Evolutionary conservation across 2,113 vertebrate species (phyloP).

Genomic region (Casuarius casuarius): DNA sequence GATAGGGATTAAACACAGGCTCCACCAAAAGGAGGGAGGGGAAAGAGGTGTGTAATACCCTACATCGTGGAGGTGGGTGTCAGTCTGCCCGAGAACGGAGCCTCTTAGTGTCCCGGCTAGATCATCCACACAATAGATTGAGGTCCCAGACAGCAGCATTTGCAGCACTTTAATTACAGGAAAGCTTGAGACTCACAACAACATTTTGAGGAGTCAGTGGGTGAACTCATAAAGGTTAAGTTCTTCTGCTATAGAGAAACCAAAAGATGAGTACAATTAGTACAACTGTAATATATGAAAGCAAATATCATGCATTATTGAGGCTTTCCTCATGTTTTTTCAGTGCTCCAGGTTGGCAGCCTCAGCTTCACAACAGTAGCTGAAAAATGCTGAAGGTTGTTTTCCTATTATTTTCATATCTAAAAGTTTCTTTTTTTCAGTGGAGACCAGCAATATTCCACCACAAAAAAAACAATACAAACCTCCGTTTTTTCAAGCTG

Average conservation of each 20-base stretch:
- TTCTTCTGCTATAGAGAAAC: background rate
- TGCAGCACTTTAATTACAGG: background rate
- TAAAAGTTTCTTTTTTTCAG: background rate
- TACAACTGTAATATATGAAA: background rate
- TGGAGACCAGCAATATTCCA: background rate
- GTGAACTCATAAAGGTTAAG: background rate
- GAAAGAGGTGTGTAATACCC: background rate
- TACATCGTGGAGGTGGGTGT: accelerated
- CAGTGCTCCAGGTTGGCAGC: background rate
- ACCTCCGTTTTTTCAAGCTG: background rate
- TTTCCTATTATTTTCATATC: background rate
- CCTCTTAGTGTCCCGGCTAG: background rate
- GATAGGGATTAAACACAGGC: background rate
- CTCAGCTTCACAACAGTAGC: background rate
- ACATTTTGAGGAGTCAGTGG: background rate
- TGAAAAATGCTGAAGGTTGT: background rate
- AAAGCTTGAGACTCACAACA: background rate
- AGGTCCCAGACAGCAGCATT: background rate
- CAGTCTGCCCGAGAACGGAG: background rate
- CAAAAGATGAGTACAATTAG: background rate
- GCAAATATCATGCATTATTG: background rate
- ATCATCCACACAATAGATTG: too few relatives aligned
- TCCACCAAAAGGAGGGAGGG: background rate
- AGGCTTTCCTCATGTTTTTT: background rate
- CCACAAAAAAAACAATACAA: background rate